Evolutionary conservation across 2,797 vertebrate species (phyloP).

Genomic region (Lepidocolaptes lacrymiger): DNA sequence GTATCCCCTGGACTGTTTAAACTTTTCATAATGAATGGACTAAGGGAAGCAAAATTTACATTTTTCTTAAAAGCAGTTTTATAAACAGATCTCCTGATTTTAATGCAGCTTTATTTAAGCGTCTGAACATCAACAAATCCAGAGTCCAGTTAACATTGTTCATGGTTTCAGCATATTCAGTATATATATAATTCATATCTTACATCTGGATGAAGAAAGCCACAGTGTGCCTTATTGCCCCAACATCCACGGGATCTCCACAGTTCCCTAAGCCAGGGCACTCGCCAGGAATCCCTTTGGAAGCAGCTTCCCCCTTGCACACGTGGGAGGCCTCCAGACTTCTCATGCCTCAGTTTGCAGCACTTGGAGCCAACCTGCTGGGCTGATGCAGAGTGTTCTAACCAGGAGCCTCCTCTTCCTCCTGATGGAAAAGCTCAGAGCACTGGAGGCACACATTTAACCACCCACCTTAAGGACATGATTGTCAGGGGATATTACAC

Average conservation of each 20-base stretch:
- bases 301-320: background rate
- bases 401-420: background rate
- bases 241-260: background rate
- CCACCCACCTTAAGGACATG: background rate
- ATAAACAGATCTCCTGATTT: slow-evolving; percentile 54
- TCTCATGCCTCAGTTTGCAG: background rate
- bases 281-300: background rate
- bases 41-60: slow-evolving; percentile 27
- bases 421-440: background rate
- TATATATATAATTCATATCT: slow-evolving; percentile 66
- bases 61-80: slow-evolving; percentile 48
- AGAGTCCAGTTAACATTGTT: slow-evolving; percentile 72
- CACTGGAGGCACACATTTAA: background rate
- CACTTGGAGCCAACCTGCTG: background rate
- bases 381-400: background rate
- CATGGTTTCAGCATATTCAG: slow-evolving; percentile 58
- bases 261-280: background rate
- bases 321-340: background rate
- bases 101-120: slow-evolving; percentile 79
- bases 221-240: slow-evolving; percentile 60
- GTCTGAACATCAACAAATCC: slow-evolving; percentile 67
- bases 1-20: slow-evolving; percentile 17
- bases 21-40: background rate
- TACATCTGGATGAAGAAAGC: slow-evolving; percentile 68
- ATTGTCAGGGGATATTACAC: background rate